These are phyloP conservation scores for Drosophila pullipes DNA, from an alignment of 2,888 invertebrate species.

Conservation along the genomic window DNA sequence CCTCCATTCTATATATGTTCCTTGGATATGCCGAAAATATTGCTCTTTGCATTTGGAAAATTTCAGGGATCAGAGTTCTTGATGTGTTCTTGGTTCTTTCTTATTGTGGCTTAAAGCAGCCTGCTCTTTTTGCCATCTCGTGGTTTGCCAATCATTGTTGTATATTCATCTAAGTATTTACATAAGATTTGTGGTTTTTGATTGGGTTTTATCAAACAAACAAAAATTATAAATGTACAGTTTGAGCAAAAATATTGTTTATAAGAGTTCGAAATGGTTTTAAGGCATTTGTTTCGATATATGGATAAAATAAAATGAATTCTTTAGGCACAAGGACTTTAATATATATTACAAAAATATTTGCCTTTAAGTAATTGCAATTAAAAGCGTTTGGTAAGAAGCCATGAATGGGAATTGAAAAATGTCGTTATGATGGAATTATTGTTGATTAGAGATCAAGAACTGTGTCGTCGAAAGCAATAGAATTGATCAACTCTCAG, in stretches of 20 bases:
- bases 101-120: conserved; percentile 83
- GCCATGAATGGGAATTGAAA: conserved; percentile 11
- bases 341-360: conserved; percentile 33
- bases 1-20: conserved; percentile 25
- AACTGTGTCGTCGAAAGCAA: background rate
- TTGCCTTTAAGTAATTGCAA: background rate
- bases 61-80: conserved; percentile 24
- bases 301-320: conserved; percentile 3
- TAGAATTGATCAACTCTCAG: background rate
- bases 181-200: conserved; percentile 70
- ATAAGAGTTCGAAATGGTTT: conserved; percentile 11
- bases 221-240: conserved; percentile 41
- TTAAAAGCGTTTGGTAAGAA: conserved; percentile 34
- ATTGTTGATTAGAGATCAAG: conserved; percentile 27
- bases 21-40: conserved; percentile 8
- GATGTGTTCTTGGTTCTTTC: conserved; percentile 34
- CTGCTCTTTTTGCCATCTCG: conserved; percentile 86
- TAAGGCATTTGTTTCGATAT: background rate
- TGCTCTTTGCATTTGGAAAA: conserved; percentile 34
- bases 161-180: conserved; percentile 85
- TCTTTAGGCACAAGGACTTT: conserved; percentile 11
- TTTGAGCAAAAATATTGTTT: conserved; percentile 32
- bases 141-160: conserved; percentile 86
- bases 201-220: conserved; percentile 51
- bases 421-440: conserved; percentile 24